phyloP scores from a whole-genome alignment of 1,140 invertebrate genomes.

The Heliconius congener region DNA sequence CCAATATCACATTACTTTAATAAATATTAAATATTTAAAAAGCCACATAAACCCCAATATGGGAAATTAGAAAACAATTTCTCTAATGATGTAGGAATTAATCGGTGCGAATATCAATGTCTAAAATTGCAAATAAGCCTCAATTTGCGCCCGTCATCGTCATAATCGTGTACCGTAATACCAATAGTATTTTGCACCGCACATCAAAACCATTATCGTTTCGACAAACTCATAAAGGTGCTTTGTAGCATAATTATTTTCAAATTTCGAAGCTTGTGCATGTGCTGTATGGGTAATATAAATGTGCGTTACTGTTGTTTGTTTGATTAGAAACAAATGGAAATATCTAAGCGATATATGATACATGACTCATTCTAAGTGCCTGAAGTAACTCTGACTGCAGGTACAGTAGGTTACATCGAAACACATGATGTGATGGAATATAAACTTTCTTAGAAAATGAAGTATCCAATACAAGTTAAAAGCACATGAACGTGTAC shows the following conservation, averaged over 20 bases:
- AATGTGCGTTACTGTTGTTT: not conserved
- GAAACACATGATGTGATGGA: too few species aligned
- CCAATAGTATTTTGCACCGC: constrained; percentile 30
- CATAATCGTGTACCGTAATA: constrained; percentile 25
- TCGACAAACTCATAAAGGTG: constrained; percentile 5
- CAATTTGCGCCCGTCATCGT: constrained; percentile 36
- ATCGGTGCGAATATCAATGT: constrained; percentile 35
- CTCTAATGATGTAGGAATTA: constrained; percentile 52
- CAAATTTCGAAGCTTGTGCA: not conserved
- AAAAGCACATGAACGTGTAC: too few species aligned
- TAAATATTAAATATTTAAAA: constrained; percentile 16
- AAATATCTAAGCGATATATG: too few species aligned
- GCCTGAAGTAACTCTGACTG: too few species aligned
- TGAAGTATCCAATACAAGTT: too few species aligned
- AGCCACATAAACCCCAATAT: constrained; percentile 36
- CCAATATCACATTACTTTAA: not conserved
- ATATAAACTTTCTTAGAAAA: too few species aligned
- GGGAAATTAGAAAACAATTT: constrained; percentile 46
- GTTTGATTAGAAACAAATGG: too few species aligned
- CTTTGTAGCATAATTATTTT: constrained; percentile 6
- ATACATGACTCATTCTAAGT: too few species aligned
- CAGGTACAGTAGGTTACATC: too few species aligned
- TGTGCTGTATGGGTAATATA: not conserved
- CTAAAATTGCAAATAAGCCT: constrained; percentile 36
- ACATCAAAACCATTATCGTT: constrained; percentile 19